phyloP scores from a whole-genome alignment of 2,113 vertebrate species.

The Sorex fumeus region DNA sequence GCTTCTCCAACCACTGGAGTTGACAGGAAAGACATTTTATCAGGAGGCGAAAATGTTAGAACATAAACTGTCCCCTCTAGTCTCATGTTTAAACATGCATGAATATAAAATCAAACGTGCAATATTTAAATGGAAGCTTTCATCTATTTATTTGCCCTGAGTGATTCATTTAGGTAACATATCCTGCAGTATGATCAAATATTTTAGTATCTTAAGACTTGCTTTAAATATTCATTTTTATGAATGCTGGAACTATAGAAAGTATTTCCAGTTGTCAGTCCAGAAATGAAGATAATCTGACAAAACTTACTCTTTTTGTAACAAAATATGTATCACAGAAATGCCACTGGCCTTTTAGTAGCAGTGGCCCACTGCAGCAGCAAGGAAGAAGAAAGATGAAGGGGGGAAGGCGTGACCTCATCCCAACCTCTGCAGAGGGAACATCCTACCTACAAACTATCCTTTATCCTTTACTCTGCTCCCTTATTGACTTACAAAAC shows the following conservation, averaged over 20 bases:
- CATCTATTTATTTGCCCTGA: background rate
- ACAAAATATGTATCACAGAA: constrained; percentile 37
- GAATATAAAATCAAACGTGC: constrained; percentile 47
- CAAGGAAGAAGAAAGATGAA: background rate
- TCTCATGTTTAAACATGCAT: constrained; percentile 41
- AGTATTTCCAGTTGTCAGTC: background rate
- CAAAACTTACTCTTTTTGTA: constrained; percentile 50
- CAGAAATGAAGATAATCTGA: constrained; percentile 5
- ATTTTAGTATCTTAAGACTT: constrained; percentile 30
- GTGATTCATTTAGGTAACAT: constrained; percentile 42
- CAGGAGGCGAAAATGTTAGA: constrained; percentile 41
- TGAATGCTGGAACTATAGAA: background rate
- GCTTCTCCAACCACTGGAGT: background rate
- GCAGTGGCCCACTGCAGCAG: background rate
- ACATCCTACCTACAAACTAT: background rate
- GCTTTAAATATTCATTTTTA: background rate
- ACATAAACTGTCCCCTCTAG: background rate
- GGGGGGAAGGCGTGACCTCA: background rate
- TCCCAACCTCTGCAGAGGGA: background rate
- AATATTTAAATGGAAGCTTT: constrained; percentile 49
- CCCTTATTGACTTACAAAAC: background rate
- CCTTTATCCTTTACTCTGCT: background rate
- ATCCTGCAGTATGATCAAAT: constrained; percentile 33
- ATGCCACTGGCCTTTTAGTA: background rate
- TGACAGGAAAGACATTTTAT: background rate